A percentile compares a stretch with the other conserved stretches of the same genome.
These are phyloP conservation scores for Ceriagrion tenellum DNA, from an alignment of 2,888 invertebrate species.

Conservation along the genomic window DNA sequence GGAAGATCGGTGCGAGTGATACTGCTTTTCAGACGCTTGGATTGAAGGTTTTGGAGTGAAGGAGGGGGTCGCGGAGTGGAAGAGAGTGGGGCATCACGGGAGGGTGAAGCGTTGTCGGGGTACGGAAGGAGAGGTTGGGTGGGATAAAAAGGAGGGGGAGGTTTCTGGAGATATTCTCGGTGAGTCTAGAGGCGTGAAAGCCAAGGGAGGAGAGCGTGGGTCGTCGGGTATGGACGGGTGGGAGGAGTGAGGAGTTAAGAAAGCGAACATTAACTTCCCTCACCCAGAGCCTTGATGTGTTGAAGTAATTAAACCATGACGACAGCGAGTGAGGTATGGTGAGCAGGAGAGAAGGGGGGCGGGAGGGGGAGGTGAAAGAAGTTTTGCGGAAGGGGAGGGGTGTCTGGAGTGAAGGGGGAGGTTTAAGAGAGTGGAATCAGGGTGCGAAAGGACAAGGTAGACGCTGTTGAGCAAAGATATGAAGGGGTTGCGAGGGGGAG, in stretches of 20 bases:
- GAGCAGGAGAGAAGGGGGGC: background rate
- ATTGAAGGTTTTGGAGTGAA: background rate
- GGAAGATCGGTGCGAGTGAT: background rate
- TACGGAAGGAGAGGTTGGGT: background rate
- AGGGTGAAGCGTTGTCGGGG: background rate
- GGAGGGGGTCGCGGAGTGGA: background rate
- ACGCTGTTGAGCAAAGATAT: constrained; percentile 21
- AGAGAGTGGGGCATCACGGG: background rate
- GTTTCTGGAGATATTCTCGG: background rate
- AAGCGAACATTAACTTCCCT: constrained; percentile 3
- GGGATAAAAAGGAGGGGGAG: background rate
- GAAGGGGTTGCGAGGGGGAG: background rate
- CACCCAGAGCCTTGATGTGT: constrained; percentile 21
- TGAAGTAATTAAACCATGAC: constrained; percentile 30
- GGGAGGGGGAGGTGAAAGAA: background rate
- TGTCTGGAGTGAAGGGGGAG: background rate
- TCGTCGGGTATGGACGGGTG: no score
- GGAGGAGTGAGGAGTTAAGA: background rate
- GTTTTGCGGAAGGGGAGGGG: background rate
- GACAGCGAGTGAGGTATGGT: background rate
- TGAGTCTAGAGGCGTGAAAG: background rate
- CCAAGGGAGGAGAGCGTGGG: background rate
- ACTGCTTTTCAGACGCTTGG: background rate
- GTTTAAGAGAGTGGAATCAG: background rate
- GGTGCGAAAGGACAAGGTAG: background rate